phyloP scores from a whole-genome alignment of 2,113 vertebrate genomes.

The Entomyzon cyanotis region DNA sequence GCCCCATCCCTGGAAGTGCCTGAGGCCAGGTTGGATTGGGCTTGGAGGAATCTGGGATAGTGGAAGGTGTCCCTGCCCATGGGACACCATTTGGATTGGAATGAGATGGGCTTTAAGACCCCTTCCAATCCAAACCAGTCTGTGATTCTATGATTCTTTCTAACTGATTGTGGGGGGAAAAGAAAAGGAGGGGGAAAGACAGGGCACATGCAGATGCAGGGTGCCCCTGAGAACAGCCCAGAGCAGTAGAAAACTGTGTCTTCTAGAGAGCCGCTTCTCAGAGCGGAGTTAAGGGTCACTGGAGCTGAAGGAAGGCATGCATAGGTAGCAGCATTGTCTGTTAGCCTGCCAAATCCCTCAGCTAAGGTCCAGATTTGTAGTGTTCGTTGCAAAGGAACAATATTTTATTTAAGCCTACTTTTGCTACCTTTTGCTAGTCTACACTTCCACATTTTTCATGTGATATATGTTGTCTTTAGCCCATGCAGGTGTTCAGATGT shows the following conservation, averaged over 20 bases:
- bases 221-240: not conserved
- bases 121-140: not conserved
- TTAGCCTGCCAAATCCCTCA: not conserved
- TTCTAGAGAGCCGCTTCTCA: not conserved
- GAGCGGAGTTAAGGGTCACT: not conserved
- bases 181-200: not conserved
- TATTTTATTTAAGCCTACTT: not conserved
- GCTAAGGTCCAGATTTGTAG: not conserved
- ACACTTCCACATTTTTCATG: not conserved
- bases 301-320: not conserved
- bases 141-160: not conserved
- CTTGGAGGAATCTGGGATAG: not conserved
- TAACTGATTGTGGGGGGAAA: not conserved
- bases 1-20: not conserved
- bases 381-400: not conserved
- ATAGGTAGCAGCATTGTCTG: not conserved
- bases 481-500: not conserved
- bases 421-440: not conserved
- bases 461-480: not conserved
- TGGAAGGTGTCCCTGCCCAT: not conserved
- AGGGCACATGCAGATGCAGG: not conserved
- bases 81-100: not conserved
- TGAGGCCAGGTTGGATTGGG: not conserved
- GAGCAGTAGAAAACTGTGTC: not conserved
- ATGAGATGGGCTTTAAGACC: too few relatives aligned